phyloP scores from a whole-genome alignment of 2,113 vertebrate species.

The Lipotes vexillifer region DNA sequence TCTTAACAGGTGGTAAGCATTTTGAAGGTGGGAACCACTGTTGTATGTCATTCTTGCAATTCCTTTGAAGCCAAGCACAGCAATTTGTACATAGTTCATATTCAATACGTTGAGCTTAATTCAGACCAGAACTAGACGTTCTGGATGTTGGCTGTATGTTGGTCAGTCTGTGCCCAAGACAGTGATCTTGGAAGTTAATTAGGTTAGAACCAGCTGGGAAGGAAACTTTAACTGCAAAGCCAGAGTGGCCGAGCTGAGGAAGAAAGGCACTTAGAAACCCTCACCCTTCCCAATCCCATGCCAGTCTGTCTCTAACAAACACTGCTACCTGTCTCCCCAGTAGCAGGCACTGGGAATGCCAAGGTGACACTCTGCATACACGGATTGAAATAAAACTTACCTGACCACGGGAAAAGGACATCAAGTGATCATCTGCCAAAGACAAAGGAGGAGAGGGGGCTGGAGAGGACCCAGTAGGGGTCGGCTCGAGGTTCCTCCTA shows the following conservation, averaged over 20 bases:
- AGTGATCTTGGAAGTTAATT: neutral
- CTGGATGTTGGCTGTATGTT: neutral
- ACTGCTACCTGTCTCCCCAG: neutral
- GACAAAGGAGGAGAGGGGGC: neutral
- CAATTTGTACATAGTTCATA: neutral
- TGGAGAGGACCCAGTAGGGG: neutral
- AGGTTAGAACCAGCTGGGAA: neutral
- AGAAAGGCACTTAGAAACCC: neutral
- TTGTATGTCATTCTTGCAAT: neutral
- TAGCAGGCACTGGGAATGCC: neutral
- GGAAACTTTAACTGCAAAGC: neutral
- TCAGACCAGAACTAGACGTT: neutral
- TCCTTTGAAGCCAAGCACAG: neutral
- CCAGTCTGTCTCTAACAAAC: neutral
- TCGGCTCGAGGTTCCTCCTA: accelerated
- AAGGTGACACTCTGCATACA: neutral
- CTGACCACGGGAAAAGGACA: neutral
- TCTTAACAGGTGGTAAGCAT: neutral
- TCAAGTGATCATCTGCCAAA: neutral
- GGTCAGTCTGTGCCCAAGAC: neutral
- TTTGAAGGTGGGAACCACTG: neutral
- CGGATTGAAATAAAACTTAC: neutral
- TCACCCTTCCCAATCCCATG: accelerated
- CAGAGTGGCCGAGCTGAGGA: neutral
- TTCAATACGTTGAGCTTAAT: neutral